These are phyloP conservation scores for Myioborus miniatus DNA, from an alignment of 2,797 vertebrate genomes.

Conservation along the genomic window DNA sequence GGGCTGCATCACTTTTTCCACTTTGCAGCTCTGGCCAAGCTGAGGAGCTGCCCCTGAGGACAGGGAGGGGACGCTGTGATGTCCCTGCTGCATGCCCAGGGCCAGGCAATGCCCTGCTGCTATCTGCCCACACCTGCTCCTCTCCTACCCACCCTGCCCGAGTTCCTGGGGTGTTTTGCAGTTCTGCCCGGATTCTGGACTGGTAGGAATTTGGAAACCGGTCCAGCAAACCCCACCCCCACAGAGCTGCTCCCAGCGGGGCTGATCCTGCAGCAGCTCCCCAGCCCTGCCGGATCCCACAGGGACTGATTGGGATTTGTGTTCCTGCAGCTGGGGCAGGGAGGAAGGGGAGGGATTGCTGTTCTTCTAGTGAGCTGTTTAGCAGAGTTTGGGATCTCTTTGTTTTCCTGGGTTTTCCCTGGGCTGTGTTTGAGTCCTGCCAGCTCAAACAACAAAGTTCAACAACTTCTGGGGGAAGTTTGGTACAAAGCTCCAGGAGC, in stretches of 20 bases:
- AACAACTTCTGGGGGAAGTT: not conserved
- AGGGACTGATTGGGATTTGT: not conserved
- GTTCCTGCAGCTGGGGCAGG: not conserved
- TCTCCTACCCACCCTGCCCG: not conserved
- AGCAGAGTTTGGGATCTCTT: not conserved
- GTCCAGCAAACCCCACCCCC: not conserved
- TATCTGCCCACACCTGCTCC: not conserved
- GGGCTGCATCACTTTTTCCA: not conserved
- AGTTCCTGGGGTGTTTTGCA: not conserved
- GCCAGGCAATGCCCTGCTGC: not conserved
- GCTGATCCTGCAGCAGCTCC: not conserved
- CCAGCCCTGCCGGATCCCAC: accelerated
- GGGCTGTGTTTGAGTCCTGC: accelerated
- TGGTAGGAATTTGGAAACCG: not conserved
- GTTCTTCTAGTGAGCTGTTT: not conserved
- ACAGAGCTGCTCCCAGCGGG: not conserved
- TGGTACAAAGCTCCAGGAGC: not conserved
- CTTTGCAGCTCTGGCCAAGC: not conserved
- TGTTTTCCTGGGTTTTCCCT: not conserved
- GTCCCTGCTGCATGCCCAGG: not conserved
- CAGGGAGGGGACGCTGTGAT: not conserved
- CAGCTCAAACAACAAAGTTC: not conserved
- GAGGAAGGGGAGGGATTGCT: not conserved
- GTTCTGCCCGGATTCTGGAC: not conserved
- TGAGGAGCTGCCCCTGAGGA: not conserved